Conservation (phyloP, 1,140 invertebrate genomes). For the Drosophila setifemur region DNA sequence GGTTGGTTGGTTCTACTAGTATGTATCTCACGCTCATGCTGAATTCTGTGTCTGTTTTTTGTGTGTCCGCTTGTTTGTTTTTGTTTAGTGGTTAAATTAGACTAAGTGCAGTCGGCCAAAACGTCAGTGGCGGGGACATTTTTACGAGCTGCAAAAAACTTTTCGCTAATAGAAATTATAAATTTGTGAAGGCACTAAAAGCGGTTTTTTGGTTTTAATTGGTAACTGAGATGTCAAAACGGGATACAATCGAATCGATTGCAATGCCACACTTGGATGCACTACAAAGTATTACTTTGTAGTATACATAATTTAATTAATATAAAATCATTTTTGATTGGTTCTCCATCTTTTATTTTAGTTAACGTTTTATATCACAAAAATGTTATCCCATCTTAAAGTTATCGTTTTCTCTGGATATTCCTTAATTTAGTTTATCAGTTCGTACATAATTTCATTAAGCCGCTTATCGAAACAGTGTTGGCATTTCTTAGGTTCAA, state of each 20-base stretch:
- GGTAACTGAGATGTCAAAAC: background rate
- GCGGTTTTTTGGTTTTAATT: background rate
- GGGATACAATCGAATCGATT: background rate
- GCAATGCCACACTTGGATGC: background rate
- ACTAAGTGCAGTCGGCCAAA: constrained; percentile 69
- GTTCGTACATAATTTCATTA: constrained; percentile 35
- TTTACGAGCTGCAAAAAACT: constrained; percentile 49
- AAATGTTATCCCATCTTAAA: background rate
- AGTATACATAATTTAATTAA: no score
- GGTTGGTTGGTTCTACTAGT: no score
- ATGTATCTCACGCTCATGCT: no score
- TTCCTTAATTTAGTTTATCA: constrained; percentile 24
- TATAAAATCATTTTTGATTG: no score
- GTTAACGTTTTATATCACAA: background rate
- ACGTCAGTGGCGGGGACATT: constrained; percentile 44
- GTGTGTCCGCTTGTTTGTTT: constrained; percentile 21
- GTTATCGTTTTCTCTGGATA: background rate
- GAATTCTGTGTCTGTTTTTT: constrained; percentile 26
- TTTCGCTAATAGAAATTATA: constrained; percentile 60
- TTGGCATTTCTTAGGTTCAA: constrained; percentile 17
- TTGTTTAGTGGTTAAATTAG: constrained; percentile 72
- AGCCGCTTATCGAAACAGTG: constrained; percentile 24
- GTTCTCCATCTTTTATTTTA: no score
- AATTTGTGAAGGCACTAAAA: constrained; percentile 31
- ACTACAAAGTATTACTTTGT: no score